Base-by-base conservation (phyloP, 2,113 vertebrate species). In the Theristicus caerulescens region DNA sequence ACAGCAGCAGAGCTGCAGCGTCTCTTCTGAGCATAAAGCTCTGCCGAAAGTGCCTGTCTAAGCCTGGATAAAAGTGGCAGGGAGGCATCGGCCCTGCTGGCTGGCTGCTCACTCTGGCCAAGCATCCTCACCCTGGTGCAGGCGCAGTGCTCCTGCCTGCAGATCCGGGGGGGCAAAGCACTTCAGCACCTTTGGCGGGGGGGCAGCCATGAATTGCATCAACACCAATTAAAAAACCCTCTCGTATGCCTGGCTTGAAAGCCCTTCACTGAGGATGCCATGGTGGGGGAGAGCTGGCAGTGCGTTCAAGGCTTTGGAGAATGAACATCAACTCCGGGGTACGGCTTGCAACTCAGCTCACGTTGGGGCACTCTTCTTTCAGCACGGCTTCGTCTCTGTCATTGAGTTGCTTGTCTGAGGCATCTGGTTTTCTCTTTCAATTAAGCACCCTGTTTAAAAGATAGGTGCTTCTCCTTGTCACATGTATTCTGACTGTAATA, bases 241-340 rank as follows among this genome's bases (percentile, higher is more conserved):
- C 17, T 3, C 4, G 24, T 11, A 46, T 5, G 13, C 25, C 47
- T 24, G 16, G 6, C 10, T 31, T 27, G 36, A 13, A 10, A 40
- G 47, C 40, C 29, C 13, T 49, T 69, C 16, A 1, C 51, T 19
- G 51, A 29, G 58, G 14, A 13, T n/a, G 19, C 13, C 0, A 1
- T 5, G 32, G 13, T 8, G 27, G 8, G 31, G 40, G n/a, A 19
- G 16, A 1, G 1, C 14, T 51, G 71, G 42, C 11, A 2, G 42
- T 0, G 1, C 2, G 0, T 31, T 40, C 20, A 9, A 15, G 59
- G 32, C 27, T 84, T 31, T n/a, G 31, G 61, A 49, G 72, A 13
- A 24, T 5, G 26, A 40, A 47, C 64, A 38, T 32, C 24, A 5
- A 9, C 49, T 31, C 24, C 3, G 1, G 21, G 55, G 29, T 10